Percentiles rank a stretch among this genome's conserved stretches.
Conservation (phyloP, 2,113 vertebrate species). For the Rhadina sibilatrix region DNA sequence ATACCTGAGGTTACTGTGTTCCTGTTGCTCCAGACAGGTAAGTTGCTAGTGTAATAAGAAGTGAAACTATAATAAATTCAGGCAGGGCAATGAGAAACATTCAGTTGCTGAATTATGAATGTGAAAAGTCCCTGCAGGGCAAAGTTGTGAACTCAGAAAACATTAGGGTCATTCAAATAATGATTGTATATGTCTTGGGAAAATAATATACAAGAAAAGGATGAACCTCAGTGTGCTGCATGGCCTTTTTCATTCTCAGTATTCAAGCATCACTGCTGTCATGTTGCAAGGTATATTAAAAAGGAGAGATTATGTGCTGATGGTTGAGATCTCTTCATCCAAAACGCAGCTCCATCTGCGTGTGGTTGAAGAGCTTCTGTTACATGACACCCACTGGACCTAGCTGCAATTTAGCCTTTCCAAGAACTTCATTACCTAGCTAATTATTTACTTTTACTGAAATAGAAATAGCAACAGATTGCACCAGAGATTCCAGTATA, state of each 20-base stretch:
- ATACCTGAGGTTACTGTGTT: neutral
- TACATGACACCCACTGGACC: neutral
- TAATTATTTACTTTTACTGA: neutral
- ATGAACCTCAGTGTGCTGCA: neutral
- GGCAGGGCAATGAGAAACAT: neutral
- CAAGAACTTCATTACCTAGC: neutral
- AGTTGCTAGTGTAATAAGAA: neutral
- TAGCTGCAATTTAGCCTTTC: neutral
- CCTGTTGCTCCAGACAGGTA: neutral
- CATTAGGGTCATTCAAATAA: slow-evolving; percentile 3
- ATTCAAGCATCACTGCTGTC: neutral
- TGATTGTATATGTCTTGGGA: neutral
- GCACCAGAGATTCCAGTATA: neutral
- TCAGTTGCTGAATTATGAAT: slow-evolving; percentile 33
- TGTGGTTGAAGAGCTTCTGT: neutral
- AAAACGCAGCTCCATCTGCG: neutral
- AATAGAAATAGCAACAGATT: neutral
- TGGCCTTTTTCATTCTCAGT: neutral
- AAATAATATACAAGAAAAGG: slow-evolving; percentile 19
- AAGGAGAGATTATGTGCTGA: neutral
- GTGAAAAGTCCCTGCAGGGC: neutral
- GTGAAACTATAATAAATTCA: slow-evolving; percentile 18
- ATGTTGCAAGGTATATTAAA: neutral
- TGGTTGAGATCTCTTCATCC: neutral
- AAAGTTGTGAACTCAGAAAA: neutral